A percentile compares a stretch with the other conserved stretches of the same genome.
Evolutionary conservation across 2,113 vertebrate species (phyloP).

Genomic region (Elephantulus edwardii): DNA sequence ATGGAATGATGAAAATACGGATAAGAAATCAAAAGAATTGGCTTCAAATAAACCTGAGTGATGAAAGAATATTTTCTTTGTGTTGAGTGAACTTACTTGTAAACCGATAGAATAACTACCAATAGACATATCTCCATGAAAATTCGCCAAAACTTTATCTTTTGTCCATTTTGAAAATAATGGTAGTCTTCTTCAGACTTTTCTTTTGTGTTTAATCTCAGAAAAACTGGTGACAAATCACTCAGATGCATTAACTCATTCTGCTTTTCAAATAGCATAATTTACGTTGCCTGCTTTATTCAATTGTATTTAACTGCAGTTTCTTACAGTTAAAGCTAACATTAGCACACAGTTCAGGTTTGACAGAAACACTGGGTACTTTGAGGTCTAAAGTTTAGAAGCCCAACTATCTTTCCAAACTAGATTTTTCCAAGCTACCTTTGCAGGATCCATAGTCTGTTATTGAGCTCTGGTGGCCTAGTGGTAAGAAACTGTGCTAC

Average conservation of each 20-base stretch:
- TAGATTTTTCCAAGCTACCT: too few relatives aligned
- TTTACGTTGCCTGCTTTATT: background rate
- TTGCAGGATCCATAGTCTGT: background rate
- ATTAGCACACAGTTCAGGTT: background rate
- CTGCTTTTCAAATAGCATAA: background rate
- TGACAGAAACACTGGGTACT: background rate
- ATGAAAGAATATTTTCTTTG: background rate
- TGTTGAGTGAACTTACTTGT: conserved; percentile 9
- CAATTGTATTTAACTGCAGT: background rate
- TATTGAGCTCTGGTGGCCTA: too few relatives aligned
- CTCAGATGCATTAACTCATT: background rate
- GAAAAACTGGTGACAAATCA: background rate
- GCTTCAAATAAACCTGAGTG: conserved; percentile 29
- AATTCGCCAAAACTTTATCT: background rate
- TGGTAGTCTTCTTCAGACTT: background rate
- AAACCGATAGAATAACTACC: background rate
- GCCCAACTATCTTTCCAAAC: too few relatives aligned
- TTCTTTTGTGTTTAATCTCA: background rate
- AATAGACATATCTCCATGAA: background rate
- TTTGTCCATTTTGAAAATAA: conserved; percentile 24
- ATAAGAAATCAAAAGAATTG: background rate
- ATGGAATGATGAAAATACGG: background rate
- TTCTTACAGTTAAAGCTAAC: conserved; percentile 24
- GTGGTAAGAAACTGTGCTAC: too few relatives aligned
- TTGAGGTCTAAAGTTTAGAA: background rate